Base-by-base conservation (phyloP, 1,140 invertebrate genomes). In the Papilio polyxenes region DNA sequence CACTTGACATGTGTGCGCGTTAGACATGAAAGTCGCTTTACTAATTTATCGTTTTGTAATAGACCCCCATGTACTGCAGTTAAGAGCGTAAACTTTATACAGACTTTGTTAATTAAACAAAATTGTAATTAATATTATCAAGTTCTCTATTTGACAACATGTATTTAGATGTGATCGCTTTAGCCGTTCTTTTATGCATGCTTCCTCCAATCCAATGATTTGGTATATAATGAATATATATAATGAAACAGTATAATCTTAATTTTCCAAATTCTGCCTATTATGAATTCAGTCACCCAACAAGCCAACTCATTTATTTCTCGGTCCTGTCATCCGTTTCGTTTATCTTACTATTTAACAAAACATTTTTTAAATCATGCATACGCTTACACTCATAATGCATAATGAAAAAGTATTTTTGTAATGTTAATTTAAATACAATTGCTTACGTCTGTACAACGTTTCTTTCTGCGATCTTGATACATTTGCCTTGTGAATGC, bases 31-130 rank as follows among this genome's bases (percentile, higher is more conserved):
- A 89, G 88, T 88, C 87, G 85, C 84, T 80, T 84, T 90, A 91
- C 89, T 91, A 92, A 94, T 94, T 92, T 94, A 93, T 92, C 89
- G 91, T 92, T 91, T 92, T 85, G 87, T 90, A 91, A 93, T 92
- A 92, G 92, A 92, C 91, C 91, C 85, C 90, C 91, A 62, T 83
- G 83, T 80, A 72, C 23, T 72, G 37, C 13, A 40, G 4, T 72
- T 72, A 72, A 37, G 15, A 15, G 31, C 31, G 23, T 37, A 37
- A 69, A 65, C 10, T 65, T 65, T 31, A 31, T 13, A 15, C 3
- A 7, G 10, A 37, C 7, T 37, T 5, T 72, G 11, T 72, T 15
- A 37, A 40, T 72, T 40, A 40, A 72, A 40, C 37, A 15, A 40
- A 69, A 40, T 10, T 2, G 3, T 7, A 37, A 72, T 17, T 15